Evolutionary conservation across 2,113 vertebrate genomes (phyloP), one percentile per base, ranked within the genome.

Genomic region (Petrocephalus microphthalmus): DNA sequence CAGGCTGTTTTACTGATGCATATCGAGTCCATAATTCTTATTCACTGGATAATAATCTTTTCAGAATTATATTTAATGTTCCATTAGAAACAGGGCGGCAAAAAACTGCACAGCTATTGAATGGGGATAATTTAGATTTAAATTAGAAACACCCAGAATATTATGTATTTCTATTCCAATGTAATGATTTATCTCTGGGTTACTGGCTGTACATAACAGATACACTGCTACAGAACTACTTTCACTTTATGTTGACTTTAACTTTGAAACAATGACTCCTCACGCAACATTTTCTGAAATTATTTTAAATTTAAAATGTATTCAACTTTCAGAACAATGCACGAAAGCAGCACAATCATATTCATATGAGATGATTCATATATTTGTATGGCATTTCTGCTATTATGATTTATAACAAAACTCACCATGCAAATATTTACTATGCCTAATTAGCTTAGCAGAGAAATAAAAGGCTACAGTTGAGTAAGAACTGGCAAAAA

Each of bases 11-110:
- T 74, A 7, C 15, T 42, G 71, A 78, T 42, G 71, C 71, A 78
- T 67, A 67, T 74, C 67, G 33, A 19, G 67, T 33, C 25, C 67
- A 37, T 78, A 78, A 37, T 78, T 78, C 71, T 78, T 78, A 37
- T 78, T 78, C 33, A 15, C 71, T 78, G 71, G 71, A 78, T 78
- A 78, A 78, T 78, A 78, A 78, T 78, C 33, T 78, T 78, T 78
- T 78, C 71, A 42, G 71, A 33, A 42, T 78, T 78, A 78, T 78
- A 78, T 78, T 78, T 78, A 78, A 78, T 78, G 71, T 78, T 78
- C 71, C 71, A 78, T 78, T 42, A 78, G 71, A 78, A 78, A 78
- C 71, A 78, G 5, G 13, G 17, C 42, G 71, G 71, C 33, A 78
- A 33, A 42, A 78, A 78, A 42, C 71, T 78, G 71, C 71, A 78